A percentile compares a stretch with the other conserved stretches of the same genome.
Evolutionary conservation across 1,140 invertebrate species (phyloP).

Genomic region (Harpegnathos saltator): DNA sequence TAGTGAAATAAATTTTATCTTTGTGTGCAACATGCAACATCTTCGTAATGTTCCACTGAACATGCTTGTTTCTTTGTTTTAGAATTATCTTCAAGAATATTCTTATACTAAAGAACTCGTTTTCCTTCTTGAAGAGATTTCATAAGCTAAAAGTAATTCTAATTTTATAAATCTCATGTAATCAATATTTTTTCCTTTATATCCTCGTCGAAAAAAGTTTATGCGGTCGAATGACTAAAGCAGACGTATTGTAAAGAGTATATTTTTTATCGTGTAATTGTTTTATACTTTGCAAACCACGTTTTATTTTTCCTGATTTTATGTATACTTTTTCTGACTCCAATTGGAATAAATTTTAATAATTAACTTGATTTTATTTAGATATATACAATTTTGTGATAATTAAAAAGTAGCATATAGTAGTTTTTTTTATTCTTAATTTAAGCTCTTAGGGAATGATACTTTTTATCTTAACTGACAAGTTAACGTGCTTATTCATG

Average conservation of each 20-base stretch:
- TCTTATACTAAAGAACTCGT: neutral
- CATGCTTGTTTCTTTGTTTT: no score
- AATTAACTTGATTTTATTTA: neutral
- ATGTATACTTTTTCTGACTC: no score
- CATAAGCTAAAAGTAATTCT: neutral
- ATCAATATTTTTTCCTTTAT: conserved; percentile 1
- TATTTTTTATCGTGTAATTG: neutral
- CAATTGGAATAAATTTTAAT: no score
- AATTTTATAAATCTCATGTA: neutral
- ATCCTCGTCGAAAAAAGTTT: conserved; percentile 31
- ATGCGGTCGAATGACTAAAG: conserved; percentile 15
- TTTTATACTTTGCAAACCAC: neutral
- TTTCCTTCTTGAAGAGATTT: neutral
- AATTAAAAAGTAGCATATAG: no score
- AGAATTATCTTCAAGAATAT: no score
- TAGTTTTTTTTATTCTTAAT: no score
- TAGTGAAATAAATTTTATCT: neutral
- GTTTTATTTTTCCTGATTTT: conserved; percentile 15
- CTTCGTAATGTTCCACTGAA: neutral
- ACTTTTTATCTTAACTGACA: conserved; percentile 69
- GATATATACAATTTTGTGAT: no score
- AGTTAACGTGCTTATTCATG: conserved; percentile 77
- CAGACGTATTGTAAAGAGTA: conserved; percentile 33
- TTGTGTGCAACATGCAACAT: neutral
- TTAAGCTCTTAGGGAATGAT: conserved; percentile 6